These are phyloP conservation scores for Salmo trutta DNA, from an alignment of 2,797 vertebrate genomes.

Conservation along the genomic window DNA sequence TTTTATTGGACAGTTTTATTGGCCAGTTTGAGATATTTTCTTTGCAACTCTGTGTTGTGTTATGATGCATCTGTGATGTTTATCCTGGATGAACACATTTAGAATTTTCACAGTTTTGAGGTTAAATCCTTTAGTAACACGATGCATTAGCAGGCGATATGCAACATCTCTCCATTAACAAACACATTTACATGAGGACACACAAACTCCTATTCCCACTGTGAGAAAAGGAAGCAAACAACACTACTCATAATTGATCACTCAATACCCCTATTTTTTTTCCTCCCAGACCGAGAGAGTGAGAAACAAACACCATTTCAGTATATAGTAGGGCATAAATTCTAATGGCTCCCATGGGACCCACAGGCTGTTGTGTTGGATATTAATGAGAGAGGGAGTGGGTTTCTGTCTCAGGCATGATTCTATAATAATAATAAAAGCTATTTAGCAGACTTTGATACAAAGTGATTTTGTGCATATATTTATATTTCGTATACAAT, in stretches of 20 bases:
- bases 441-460: no score
- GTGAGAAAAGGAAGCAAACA: background rate
- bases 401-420: background rate
- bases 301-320: background rate
- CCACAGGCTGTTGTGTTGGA: constrained; percentile 3
- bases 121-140: constrained; percentile 17
- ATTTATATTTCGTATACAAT: background rate
- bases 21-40: no score
- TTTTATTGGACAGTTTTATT: no score
- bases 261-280: background rate
- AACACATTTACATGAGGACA: background rate
- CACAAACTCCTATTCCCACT: background rate
- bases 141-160: background rate
- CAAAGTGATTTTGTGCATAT: no score
- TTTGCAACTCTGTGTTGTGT: background rate
- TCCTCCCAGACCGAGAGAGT: background rate
- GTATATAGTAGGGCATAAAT: background rate
- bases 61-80: constrained; percentile 6
- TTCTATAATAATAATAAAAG: background rate
- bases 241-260: background rate
- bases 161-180: background rate
- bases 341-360: background rate
- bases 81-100: constrained; percentile 23
- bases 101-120: background rate
- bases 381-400: background rate